Base-by-base conservation (phyloP, 2,113 vertebrate genomes). In the Grammomys surdaster region DNA sequence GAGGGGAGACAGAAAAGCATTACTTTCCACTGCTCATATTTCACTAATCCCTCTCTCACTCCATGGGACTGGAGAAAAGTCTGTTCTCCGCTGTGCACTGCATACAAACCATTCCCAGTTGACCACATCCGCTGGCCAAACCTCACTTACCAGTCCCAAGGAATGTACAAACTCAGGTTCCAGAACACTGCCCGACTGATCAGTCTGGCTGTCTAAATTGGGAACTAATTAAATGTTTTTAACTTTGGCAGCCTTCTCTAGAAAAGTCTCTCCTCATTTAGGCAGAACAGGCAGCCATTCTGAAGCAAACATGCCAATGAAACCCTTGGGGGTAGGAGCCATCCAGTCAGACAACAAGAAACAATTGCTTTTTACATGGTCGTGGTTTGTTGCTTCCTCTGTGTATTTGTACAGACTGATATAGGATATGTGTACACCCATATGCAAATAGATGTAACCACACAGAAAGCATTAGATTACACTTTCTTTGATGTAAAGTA, bases 171-270 rank as follows among this genome's bases (percentile, higher is more conserved):
- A 96, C n/a, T 88, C 69, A 60, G 90, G 88, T 78, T 95, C 88
- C 97, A 96, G 96, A 95, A 97, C 95, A 92, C 95, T 94, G 90
- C n/a, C 85, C n/a, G 88, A 96, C 95, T 96, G 97, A 96, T 98
- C 93, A 96, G 93, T 76, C 93, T 96, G 95, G 92, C 93, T 1
- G 10, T 94, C 95, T 97, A 96, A 97, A 97, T 82, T 96, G 95
- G 95, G 97, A 95, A 72, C 96, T 97, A 97, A 97, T 97, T 98
- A 97, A 97, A 98, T 97, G 95, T 97, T 98, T 97, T 97, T 95
- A 95, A 96, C 96, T 97, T 40, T 73, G 72, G 72, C 72, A 73
- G 72, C n/a, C n/a, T 40, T 40, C 72, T 73, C 19, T 73, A 73
- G 72, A 96, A 90, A 97, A 96, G 85, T 84, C 95, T 94, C 81